Evolutionary conservation across 1,140 invertebrate genomes (phyloP).

Genomic region (Drepana arcuata): DNA sequence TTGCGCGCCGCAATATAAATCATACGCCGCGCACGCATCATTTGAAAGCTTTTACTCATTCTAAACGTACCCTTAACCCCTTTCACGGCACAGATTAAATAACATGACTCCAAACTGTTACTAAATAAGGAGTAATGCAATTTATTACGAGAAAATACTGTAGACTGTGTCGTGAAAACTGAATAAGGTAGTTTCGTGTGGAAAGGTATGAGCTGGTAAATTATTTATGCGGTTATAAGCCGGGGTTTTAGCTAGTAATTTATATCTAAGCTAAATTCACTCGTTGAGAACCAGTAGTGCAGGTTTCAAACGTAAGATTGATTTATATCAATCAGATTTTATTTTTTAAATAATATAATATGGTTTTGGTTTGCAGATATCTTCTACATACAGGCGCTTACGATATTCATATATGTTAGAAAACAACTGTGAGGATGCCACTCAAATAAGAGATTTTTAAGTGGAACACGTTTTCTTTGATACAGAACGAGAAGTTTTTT

Average conservation of each 20-base stretch:
- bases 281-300: no score
- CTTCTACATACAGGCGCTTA: no score
- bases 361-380: no score
- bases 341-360: no score
- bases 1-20: slow-evolving; percentile 62
- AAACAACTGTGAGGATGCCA: no score
- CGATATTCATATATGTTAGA: no score
- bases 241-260: slow-evolving; percentile 8
- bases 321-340: no score
- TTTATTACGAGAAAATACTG: slow-evolving; percentile 1
- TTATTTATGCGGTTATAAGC: slow-evolving; percentile 12
- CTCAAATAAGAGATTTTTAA: no score
- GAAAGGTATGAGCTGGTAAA: slow-evolving; percentile 2
- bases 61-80: slow-evolving; percentile 23
- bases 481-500: no score
- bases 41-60: slow-evolving; percentile 34
- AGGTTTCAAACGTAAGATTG: no score
- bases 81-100: slow-evolving; percentile 27
- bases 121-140: slow-evolving; percentile 4
- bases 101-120: neutral
- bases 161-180: slow-evolving; percentile 11
- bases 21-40: slow-evolving; percentile 29
- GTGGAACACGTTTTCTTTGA: no score
- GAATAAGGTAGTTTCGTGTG: slow-evolving; percentile 8
- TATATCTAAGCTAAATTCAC: slow-evolving; percentile 4